Evolutionary conservation across 2,888 invertebrate species (phyloP).

Genomic region (Drosophila kuntzei): DNA sequence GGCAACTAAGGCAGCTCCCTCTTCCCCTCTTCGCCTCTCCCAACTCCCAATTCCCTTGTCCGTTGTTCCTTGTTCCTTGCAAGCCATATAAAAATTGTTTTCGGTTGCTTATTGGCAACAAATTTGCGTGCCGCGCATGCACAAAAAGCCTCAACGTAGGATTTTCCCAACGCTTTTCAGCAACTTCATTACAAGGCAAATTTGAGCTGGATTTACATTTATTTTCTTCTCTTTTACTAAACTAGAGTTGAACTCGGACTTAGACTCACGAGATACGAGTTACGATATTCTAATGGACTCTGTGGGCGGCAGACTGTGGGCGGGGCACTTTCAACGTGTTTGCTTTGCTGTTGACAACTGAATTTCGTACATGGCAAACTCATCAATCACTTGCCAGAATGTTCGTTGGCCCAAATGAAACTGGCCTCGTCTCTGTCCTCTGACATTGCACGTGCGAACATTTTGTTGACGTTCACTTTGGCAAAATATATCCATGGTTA

Average conservation of each 20-base stretch:
- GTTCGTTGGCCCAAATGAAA: constrained; percentile 55
- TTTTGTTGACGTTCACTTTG: constrained; percentile 59
- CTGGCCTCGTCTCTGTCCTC: constrained; percentile 25
- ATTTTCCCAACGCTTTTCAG: constrained; percentile 31
- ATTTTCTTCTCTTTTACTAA: constrained; percentile 3
- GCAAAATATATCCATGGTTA: constrained; percentile 32
- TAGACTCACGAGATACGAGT: constrained; percentile 18
- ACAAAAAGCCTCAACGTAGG: constrained; percentile 29
- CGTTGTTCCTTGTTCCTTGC: neutral
- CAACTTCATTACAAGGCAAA: constrained; percentile 66
- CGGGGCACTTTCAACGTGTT: constrained; percentile 40
- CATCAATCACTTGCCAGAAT: constrained; percentile 64
- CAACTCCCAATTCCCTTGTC: neutral
- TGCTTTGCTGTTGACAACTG: constrained; percentile 67
- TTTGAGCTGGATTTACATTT: constrained; percentile 42
- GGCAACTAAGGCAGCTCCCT: constrained; percentile 48
- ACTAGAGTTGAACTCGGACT: neutral
- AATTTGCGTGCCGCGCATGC: constrained; percentile 76
- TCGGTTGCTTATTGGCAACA: constrained; percentile 78
- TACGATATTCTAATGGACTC: constrained; percentile 45
- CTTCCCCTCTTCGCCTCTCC: neutral
- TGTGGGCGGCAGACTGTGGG: neutral
- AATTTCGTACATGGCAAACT: constrained; percentile 42
- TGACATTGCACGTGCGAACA: constrained; percentile 63
- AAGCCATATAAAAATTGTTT: constrained; percentile 74